Base-by-base conservation (phyloP, 1,140 invertebrate genomes). In the Danaus melanippus region DNA sequence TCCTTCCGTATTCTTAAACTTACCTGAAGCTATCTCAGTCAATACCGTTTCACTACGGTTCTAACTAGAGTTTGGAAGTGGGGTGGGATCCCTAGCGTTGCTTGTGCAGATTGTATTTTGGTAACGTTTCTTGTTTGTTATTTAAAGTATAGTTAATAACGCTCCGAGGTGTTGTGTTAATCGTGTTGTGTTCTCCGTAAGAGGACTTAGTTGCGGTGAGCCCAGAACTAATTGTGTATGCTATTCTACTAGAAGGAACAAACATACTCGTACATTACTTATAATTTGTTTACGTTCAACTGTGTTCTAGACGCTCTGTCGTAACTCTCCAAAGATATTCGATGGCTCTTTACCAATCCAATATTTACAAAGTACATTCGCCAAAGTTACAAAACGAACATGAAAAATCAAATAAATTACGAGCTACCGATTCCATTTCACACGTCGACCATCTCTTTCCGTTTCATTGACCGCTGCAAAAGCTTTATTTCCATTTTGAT, bases 21-120 rank as follows among this genome's bases (percentile, higher is more conserved):
- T 70, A 77, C 77, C 78, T 79, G 76, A 53, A 69, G 53, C 60
- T 63, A 68, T 81, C 74, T 76, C 71, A 66, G 65, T 70, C 68
- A 71, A 74, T 77, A 76, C 21, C 21, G 67, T 75, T 67, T 62
- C 70, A 71, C 64, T 69, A 74, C 69, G 61, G 66, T 74, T 78
- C 71, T 75, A 68, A 78, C 69, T 67, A 64, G 56, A 67, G 60
- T 64, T 64, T 49, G 53, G 45, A 57, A 62, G 54, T 52, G 45
- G 50, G 10, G 48, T 46, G 50, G 10, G 48, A 53, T 58, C 51
- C 45, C 58, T 61, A 17, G 41, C 32, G 52, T 51, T 59, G 57
- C 49, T 50, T 54, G 54, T 62, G 47, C 56, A 61, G 63, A 68
- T 68, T 60, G 60, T 54, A 64, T 71, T 61, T 32, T 65, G 59